phyloP scores from a whole-genome alignment of 2,797 vertebrate genomes.

The Neomorphus geoffroyi region DNA sequence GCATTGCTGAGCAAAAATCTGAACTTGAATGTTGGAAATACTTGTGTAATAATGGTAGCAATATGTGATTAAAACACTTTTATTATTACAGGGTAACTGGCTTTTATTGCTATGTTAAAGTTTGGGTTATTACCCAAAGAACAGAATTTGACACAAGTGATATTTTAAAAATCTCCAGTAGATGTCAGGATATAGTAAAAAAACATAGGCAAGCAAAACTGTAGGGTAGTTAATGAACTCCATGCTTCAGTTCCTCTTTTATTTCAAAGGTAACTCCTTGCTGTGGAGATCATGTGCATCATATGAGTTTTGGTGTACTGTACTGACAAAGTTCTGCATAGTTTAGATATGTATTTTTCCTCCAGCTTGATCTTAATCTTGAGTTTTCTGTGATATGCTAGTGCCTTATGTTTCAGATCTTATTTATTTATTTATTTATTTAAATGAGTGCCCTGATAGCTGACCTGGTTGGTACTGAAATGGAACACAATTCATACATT shows the following conservation, averaged over 20 bases:
- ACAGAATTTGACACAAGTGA: background rate
- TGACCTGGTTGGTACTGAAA: background rate
- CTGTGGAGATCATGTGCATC: background rate
- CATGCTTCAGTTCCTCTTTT: background rate
- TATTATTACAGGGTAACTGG: background rate
- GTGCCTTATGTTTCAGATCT: background rate
- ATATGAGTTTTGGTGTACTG: background rate
- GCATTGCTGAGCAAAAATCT: background rate
- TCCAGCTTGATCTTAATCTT: background rate
- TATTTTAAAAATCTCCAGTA: slow-evolving; percentile 51
- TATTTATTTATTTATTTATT: too few species aligned
- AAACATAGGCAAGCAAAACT: background rate
- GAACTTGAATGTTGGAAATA: background rate
- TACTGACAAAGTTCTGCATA: background rate
- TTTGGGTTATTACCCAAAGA: background rate
- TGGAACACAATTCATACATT: background rate
- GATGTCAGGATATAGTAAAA: slow-evolving; percentile 69
- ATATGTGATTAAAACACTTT: background rate
- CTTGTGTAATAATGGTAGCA: background rate
- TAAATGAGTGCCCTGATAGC: background rate
- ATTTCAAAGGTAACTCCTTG: background rate
- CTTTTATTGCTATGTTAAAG: background rate
- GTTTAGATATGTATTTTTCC: background rate
- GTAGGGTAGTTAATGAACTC: background rate
- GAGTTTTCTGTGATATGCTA: background rate